Evolutionary conservation across 2,888 invertebrate genomes (phyloP).

Genomic region (Brachypterus glaber): DNA sequence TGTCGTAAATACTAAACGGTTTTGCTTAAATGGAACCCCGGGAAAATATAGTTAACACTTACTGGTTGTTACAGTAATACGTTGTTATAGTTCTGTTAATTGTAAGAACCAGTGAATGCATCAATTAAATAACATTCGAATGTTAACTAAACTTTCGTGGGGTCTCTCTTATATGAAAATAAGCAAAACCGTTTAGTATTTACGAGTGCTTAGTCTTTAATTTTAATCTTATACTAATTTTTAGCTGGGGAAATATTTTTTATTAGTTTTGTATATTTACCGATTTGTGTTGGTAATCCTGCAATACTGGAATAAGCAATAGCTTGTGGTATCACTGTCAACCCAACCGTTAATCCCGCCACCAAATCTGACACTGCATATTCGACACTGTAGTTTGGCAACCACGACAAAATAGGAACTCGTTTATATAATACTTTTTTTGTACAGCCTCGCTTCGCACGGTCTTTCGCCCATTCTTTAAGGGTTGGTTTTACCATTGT

Average conservation of each 20-base stretch:
- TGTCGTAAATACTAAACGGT: no score
- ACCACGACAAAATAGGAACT: slow-evolving; percentile 58
- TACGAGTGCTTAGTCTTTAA: not conserved
- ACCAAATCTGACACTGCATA: slow-evolving; percentile 66
- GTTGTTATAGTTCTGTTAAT: no score
- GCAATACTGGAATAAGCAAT: slow-evolving; percentile 50
- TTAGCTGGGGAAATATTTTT: not conserved
- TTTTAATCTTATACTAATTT: slow-evolving; percentile 1
- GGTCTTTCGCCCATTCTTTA: slow-evolving; percentile 38
- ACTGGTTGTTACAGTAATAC: no score
- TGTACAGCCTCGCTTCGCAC: slow-evolving; percentile 48
- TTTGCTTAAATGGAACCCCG: no score
- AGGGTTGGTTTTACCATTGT: slow-evolving; percentile 23
- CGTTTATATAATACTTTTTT: slow-evolving; percentile 53
- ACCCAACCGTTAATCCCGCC: slow-evolving; percentile 63
- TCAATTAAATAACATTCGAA: no score
- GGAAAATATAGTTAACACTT: no score
- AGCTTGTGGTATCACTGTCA: slow-evolving; percentile 57
- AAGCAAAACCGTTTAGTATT: no score
- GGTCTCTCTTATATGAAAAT: no score
- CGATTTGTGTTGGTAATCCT: slow-evolving; percentile 58
- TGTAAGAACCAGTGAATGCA: no score
- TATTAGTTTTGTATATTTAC: slow-evolving; percentile 16
- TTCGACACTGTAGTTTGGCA: slow-evolving; percentile 55
- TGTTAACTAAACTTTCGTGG: no score